Conservation (phyloP, 2,888 invertebrate species). For the Lepeophtheirus nordmannii region DNA sequence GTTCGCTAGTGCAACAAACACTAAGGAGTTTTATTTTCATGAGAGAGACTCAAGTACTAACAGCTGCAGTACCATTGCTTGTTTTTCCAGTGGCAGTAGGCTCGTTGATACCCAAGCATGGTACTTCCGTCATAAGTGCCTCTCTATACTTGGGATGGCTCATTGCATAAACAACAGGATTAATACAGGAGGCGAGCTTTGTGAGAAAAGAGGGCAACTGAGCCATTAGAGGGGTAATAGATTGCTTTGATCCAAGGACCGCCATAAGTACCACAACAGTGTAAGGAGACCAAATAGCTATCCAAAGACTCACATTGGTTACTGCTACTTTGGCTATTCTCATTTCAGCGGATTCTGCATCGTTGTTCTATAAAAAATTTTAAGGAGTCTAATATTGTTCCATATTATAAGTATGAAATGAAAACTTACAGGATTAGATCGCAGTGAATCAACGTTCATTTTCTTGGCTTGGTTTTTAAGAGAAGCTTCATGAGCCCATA, state of each 20-base stretch:
- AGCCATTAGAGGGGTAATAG: constrained; percentile 26
- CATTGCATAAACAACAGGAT: too few species aligned
- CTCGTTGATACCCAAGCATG: too few species aligned
- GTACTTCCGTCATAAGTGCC: constrained; percentile 4
- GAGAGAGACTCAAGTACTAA: too few species aligned
- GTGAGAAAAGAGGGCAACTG: constrained; percentile 35
- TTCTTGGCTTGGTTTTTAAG: constrained; percentile 84
- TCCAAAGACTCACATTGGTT: constrained; percentile 28
- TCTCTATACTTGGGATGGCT: constrained; percentile 30
- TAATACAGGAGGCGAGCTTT: constrained; percentile 35
- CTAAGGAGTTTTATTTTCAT: too few species aligned
- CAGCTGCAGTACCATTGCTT: too few species aligned
- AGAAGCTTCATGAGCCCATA: constrained; percentile 62
- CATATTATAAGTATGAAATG: too few species aligned
- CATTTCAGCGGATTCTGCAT: constrained; percentile 26
- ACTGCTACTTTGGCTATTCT: constrained; percentile 29
- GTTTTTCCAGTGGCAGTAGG: too few species aligned
- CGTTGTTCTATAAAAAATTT: neutral
- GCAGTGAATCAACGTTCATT: too few species aligned
- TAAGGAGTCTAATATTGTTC: too few species aligned
- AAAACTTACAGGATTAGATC: too few species aligned
- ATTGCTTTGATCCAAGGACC: constrained; percentile 28
- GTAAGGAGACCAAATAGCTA: constrained; percentile 32
- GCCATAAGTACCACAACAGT: constrained; percentile 31
- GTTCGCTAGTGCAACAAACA: too few species aligned